Evolutionary conservation across 2,113 vertebrate species (phyloP).

Genomic region (Brachyhypopomus gauderio): DNA sequence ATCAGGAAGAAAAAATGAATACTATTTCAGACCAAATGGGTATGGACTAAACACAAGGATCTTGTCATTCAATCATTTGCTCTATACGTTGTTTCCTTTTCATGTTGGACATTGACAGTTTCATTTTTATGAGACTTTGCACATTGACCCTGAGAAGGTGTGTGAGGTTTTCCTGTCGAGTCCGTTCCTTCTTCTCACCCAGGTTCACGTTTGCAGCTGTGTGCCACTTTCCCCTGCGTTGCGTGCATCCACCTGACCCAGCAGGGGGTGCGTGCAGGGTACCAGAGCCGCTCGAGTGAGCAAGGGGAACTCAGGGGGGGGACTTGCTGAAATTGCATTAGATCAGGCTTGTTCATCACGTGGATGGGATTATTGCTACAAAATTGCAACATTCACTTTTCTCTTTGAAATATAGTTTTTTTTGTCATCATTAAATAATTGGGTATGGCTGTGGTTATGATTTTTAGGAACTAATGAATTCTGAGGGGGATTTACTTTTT

Average conservation of each 20-base stretch:
- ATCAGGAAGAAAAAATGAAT: background rate
- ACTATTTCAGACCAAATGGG: background rate
- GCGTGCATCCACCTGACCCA: background rate
- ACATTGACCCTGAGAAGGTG: constrained; percentile 24
- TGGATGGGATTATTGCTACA: constrained; percentile 69
- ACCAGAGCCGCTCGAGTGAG: constrained; percentile 15
- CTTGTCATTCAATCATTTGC: too few species aligned
- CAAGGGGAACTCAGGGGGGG: constrained; percentile 72
- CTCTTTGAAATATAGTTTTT: constrained; percentile 46
- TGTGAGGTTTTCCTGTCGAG: constrained; percentile 45
- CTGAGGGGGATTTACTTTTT: constrained; percentile 58
- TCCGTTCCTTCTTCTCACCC: background rate
- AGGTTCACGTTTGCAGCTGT: background rate
- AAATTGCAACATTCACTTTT: constrained; percentile 70
- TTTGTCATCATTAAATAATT: constrained; percentile 45
- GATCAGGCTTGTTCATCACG: constrained; percentile 67
- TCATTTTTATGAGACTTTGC: constrained; percentile 2
- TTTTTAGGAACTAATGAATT: constrained; percentile 61
- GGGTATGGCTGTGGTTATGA: constrained; percentile 26
- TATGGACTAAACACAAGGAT: too few species aligned
- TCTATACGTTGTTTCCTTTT: too few species aligned
- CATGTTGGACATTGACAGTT: background rate
- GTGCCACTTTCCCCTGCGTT: background rate
- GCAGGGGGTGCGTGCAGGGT: constrained; percentile 17
- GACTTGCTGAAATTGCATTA: constrained; percentile 78